A percentile compares a stretch with the other conserved stretches of the same genome.
These are phyloP conservation scores for Colossoma macropomum DNA, from an alignment of 2,113 vertebrate species.

Conservation along the genomic window DNA sequence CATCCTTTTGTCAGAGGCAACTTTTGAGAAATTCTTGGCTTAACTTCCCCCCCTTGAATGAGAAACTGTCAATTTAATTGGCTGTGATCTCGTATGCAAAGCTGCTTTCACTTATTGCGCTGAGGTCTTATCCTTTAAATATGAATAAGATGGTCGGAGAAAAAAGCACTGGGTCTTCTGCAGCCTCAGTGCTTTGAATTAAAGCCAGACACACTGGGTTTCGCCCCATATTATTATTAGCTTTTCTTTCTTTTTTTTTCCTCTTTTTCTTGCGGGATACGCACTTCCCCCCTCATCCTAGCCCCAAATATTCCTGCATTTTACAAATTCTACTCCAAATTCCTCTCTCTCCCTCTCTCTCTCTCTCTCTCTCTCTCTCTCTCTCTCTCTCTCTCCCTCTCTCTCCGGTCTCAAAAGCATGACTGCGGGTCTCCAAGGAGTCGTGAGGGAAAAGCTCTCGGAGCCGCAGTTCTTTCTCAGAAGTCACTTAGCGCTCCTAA, in stretches of 20 bases:
- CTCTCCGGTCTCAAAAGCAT: slow-evolving; percentile 39
- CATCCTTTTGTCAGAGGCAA: slow-evolving; percentile 40
- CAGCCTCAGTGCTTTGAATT: slow-evolving; percentile 57
- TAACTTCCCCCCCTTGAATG: slow-evolving; percentile 40
- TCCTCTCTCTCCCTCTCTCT: background rate
- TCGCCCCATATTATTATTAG: slow-evolving; percentile 27
- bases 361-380: background rate
- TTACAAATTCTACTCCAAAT: slow-evolving; percentile 51
- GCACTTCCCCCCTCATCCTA: slow-evolving; percentile 24
- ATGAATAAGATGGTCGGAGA: slow-evolving; percentile 59
- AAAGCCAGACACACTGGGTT: slow-evolving; percentile 58
- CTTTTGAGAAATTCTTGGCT: slow-evolving; percentile 52
- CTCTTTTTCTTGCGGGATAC: slow-evolving; percentile 41
- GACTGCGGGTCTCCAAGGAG: slow-evolving; percentile 35
- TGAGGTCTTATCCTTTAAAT: slow-evolving; percentile 60
- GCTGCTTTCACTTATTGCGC: slow-evolving; percentile 59
- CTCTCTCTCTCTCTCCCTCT: slow-evolving; percentile 28
- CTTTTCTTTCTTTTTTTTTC: background rate
- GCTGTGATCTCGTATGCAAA: slow-evolving; percentile 67
- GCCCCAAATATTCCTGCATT: slow-evolving; percentile 53
- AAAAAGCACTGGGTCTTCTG: slow-evolving; percentile 26
- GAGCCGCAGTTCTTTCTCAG: slow-evolving; percentile 45
- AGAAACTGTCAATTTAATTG: slow-evolving; percentile 61
- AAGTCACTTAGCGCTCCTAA: slow-evolving; percentile 52
- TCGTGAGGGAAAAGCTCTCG: slow-evolving; percentile 17